These are phyloP conservation scores for Phalloptychus januarius DNA, from an alignment of 2,797 vertebrate species.

Conservation along the genomic window DNA sequence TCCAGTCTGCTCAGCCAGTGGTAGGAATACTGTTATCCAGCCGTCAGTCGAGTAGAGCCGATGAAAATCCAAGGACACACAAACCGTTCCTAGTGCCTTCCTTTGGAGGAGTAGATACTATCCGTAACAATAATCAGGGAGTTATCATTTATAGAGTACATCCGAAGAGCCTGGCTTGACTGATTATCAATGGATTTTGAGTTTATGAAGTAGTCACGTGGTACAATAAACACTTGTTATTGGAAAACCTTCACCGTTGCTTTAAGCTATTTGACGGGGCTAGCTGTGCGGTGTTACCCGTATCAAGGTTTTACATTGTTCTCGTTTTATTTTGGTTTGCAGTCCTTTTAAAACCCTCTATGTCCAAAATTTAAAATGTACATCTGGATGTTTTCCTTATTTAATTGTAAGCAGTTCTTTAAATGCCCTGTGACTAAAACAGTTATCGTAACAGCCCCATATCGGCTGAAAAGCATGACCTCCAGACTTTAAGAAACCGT, in stretches of 20 bases:
- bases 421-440: too few relatives aligned
- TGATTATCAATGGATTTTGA: constrained; percentile 55
- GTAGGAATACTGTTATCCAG: constrained; percentile 59
- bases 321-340: not conserved
- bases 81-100: constrained; percentile 84
- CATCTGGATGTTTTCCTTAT: too few relatives aligned
- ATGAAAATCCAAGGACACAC: constrained; percentile 70
- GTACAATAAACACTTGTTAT: constrained; percentile 8
- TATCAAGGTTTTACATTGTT: not conserved
- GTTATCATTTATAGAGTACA: constrained; percentile 48
- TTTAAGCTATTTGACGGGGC: not conserved
- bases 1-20: constrained; percentile 49
- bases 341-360: not conserved
- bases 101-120: constrained; percentile 75
- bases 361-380: too few relatives aligned
- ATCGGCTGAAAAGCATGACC: too few relatives aligned
- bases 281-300: not conserved
- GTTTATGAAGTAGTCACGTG: constrained; percentile 41
- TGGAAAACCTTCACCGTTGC: not conserved
- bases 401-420: too few relatives aligned
- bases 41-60: constrained; percentile 76
- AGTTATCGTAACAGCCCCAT: too few relatives aligned
- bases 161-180: constrained; percentile 64
- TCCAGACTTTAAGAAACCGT: too few relatives aligned
- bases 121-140: constrained; percentile 76